Conservation (phyloP, 2,888 invertebrate species). For the Linyphia triangularis region DNA sequence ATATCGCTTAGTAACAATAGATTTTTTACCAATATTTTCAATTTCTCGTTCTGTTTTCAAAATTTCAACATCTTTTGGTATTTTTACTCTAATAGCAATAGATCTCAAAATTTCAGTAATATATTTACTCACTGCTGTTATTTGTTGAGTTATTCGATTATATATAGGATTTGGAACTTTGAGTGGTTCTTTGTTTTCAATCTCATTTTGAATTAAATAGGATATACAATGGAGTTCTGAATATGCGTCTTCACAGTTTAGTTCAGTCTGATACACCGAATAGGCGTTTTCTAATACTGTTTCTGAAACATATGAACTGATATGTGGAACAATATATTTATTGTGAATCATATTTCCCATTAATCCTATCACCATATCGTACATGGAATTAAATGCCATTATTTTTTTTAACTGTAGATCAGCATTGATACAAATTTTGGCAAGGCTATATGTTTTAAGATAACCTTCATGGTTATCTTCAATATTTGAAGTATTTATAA, state of each 20-base stretch:
- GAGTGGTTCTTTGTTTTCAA: conserved; percentile 10
- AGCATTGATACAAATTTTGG: not conserved
- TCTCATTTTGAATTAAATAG: conserved; percentile 29
- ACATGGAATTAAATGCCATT: conserved; percentile 10
- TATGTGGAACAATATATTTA: not conserved
- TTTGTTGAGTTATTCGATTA: conserved; percentile 40
- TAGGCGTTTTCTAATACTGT: not conserved
- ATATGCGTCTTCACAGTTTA: not conserved
- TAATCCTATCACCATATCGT: not conserved
- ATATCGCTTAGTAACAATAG: no score
- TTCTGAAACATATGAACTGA: not conserved
- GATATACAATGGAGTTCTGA: conserved; percentile 5
- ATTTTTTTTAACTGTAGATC: conserved; percentile 28
- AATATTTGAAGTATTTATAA: not conserved
- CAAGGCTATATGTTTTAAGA: not conserved
- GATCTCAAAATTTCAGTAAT: not conserved
- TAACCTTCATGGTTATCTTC: not conserved
- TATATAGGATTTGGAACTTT: conserved; percentile 44
- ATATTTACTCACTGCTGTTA: conserved; percentile 33
- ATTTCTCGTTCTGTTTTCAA: no score
- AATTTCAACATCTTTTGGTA: no score
- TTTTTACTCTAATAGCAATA: not conserved
- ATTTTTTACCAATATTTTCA: no score
- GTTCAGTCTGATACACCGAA: not conserved
- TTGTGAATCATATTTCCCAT: conserved; percentile 11